Base-by-base conservation (phyloP, 2,113 vertebrate species). In the Turdus rufiventris region DNA sequence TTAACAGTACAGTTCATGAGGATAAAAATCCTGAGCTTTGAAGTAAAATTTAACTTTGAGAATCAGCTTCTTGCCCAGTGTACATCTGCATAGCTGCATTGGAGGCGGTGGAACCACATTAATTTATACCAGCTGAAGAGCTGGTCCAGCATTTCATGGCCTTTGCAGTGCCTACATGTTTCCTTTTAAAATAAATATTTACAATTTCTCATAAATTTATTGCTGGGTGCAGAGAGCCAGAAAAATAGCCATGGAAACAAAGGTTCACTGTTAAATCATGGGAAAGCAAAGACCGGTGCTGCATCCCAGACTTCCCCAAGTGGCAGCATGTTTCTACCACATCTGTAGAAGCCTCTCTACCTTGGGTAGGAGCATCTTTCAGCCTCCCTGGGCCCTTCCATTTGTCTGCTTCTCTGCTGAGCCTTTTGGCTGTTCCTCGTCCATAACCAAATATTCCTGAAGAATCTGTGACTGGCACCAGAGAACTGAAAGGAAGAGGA, bases 131-230 rank as follows among this genome's bases (percentile, higher is more conserved):
- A 94, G 78, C 61, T 84, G 80, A 85, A 85, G 62, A 66, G 38
- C 53, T 95, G 74, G 70, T 85, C 67, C 38, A 58, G 68, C 47
- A 16, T 92, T 91, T 88, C 81, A 12, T 17, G 38, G 50, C 60
- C 63, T 75, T 75, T 82, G 47, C 61, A 51, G 67, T 40, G 72
- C 54, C 48, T 89, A 68, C 51, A 61, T 43, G 36, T 83, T 94
- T 94, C 89, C 43, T 91, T 77, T 83, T 80, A 82, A 93, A 94
- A 76, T 47, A 89, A 95, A 81, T 88, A 82, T 77, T 93, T 96
- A 62, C 51, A 68, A 21, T 90, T 93, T 56, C 80, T 78, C 43
- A 34, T 71, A 62, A 90, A 91, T 93, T 73, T 95, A 91, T 87
- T 85, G 43, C 80, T 82, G 78, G 21, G 16, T 51, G 40, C 82